phyloP scores from a whole-genome alignment of 2,113 vertebrate species.

The Synchiropus splendidus region DNA sequence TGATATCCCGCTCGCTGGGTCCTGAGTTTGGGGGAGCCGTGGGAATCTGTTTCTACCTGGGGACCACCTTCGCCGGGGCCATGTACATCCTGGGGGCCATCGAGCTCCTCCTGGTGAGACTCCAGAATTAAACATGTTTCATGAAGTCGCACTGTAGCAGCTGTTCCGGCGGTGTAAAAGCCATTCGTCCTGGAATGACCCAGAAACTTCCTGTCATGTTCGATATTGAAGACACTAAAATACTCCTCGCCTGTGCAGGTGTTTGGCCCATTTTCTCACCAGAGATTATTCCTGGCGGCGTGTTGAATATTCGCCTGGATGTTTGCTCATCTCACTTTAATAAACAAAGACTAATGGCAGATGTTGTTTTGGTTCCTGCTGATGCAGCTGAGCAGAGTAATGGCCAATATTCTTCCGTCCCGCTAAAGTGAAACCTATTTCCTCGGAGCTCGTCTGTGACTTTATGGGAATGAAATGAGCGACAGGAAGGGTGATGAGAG shows the following conservation, averaged over 20 bases:
- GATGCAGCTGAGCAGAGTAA: too few species aligned
- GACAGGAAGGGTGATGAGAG: constrained; percentile 12
- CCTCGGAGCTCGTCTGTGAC: not conserved
- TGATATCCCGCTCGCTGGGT: constrained; percentile 96
- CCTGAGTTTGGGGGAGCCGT: constrained; percentile 96
- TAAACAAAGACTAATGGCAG: too few species aligned
- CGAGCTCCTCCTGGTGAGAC: constrained; percentile 89
- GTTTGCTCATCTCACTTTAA: too few species aligned
- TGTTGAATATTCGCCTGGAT: too few species aligned
- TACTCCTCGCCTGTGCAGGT: not conserved
- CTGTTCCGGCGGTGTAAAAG: too few species aligned
- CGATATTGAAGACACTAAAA: not conserved
- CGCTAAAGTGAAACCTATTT: too few species aligned
- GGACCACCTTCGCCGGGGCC: constrained; percentile 93
- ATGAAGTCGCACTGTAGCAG: too few species aligned
- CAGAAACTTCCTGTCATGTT: not conserved
- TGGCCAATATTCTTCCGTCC: too few species aligned
- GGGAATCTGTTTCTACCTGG: constrained; percentile 97
- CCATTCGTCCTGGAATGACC: too few species aligned
- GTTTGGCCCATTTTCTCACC: not conserved
- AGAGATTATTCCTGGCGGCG: not conserved
- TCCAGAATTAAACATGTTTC: too few species aligned
- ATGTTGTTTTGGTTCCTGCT: too few species aligned
- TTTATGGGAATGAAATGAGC: constrained; percentile 1
- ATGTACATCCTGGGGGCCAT: constrained; percentile 99